Base-by-base conservation (phyloP, 1,140 invertebrate genomes). In the Neodiprion virginianus region DNA sequence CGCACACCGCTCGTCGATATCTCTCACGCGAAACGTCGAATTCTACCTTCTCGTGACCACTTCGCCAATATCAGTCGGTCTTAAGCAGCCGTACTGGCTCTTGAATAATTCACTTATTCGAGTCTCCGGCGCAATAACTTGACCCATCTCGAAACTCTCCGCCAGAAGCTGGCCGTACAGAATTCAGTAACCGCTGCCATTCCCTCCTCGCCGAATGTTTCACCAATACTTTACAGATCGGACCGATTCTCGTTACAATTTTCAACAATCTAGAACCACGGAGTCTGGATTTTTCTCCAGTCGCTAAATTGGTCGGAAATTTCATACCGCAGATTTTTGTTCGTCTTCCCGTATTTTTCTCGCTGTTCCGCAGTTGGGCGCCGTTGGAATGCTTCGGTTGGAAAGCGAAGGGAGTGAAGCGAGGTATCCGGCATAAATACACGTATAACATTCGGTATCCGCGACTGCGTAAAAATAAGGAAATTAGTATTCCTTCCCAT, bases 401-500 rank as follows among this genome's bases (percentile, higher is more conserved):
- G 10, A 53, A 61, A 17, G n/a, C 53, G 53, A 61, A 61, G 53
- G n/a, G 53, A 40, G 28, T 40, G 28, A 40, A 40, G 28, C 28
- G 28, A 40, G 28, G 28, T 5, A 40, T 40, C 28, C 28, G 28
- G 28, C 28, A 40, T 40, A 40, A 40, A 40, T 40, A 40, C 53
- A 61, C n/a, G 53, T 9, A 17, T 14, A 61, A 61, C 53, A 61
- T 61, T 61, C 53, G 53, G 53, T 17, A 61, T 61, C 53, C 53
- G 53, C 53, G 53, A 40, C 53, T 61, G n/a, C 53, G 8, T 61
- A 61, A 61, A 61, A 61, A 61, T 61, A 17, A 61, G 53, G 53
- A 69, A 69, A 69, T 69, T 69, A 69, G 67, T 69, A 69, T 69
- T 69, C 67, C 23, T 69, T 23, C 17, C 21, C 17, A 47, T 47